Evolutionary conservation across 2,113 vertebrate genomes (phyloP).

Genomic region (Lophura nycthemera): DNA sequence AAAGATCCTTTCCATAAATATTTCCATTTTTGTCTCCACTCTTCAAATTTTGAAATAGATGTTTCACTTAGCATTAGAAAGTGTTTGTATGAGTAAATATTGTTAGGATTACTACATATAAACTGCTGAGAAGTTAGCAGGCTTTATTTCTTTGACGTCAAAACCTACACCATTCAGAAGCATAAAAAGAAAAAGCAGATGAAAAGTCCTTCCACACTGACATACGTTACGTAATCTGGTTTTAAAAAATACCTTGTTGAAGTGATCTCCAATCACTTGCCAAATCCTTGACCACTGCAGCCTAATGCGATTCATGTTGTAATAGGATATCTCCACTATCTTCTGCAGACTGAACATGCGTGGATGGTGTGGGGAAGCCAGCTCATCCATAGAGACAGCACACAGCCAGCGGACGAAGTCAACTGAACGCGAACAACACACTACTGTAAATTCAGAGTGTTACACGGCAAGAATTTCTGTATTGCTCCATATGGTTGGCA

Average conservation of each 20-base stretch:
- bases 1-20: not conserved
- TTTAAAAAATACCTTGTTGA: conserved; percentile 88
- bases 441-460: not conserved
- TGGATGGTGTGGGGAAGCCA: conserved; percentile 93
- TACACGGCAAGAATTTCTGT: not conserved
- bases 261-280: conserved; percentile 98
- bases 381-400: conserved; percentile 96
- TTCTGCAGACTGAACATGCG: conserved; percentile 99
- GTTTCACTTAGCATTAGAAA: not conserved
- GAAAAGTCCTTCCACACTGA: not conserved
- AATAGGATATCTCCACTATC: conserved; percentile 98
- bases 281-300: conserved; percentile 98
- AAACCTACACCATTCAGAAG: not conserved
- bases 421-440: conserved; percentile 77
- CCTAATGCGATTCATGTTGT: conserved; percentile 98
- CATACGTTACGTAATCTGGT: not conserved
- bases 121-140: not conserved
- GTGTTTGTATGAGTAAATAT: not conserved
- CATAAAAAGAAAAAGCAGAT: not conserved
- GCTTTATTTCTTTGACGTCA: not conserved
- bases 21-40: not conserved
- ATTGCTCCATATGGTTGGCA: not conserved
- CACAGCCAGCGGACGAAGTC: conserved; percentile 98
- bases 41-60: not conserved
- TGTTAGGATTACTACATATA: not conserved